Conservation (phyloP, 2,888 invertebrate genomes). For the Acleris laterana region DNA sequence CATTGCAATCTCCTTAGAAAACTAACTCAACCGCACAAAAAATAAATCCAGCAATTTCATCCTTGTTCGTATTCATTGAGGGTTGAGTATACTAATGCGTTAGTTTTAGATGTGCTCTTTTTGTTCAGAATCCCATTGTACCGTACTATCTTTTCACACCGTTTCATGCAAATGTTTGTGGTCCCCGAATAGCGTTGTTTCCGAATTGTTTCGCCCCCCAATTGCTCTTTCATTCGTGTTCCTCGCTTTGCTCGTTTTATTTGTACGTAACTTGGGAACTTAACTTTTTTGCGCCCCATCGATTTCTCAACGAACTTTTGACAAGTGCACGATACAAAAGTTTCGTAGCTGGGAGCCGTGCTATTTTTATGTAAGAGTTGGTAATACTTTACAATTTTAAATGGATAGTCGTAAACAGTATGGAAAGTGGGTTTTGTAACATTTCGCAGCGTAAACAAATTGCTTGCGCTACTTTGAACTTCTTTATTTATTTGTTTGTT, state of each 20-base stretch:
- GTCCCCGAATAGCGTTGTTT: slow-evolving; percentile 23
- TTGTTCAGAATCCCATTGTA: slow-evolving; percentile 1
- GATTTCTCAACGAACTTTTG: slow-evolving; percentile 25
- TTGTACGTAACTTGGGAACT: slow-evolving; percentile 19
- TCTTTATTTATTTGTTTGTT: too few relatives aligned
- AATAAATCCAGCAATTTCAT: too few relatives aligned
- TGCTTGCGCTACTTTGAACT: too few relatives aligned
- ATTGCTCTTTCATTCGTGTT: slow-evolving; percentile 37
- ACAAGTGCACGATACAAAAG: slow-evolving; percentile 30
- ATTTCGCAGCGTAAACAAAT: too few relatives aligned
- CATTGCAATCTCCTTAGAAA: too few relatives aligned
- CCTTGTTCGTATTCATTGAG: too few relatives aligned
- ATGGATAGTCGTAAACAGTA: slow-evolving; percentile 10
- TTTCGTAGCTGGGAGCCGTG: slow-evolving; percentile 5
- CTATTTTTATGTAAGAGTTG: slow-evolving; percentile 21
- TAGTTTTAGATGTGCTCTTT: too few relatives aligned
- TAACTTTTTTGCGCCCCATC: slow-evolving; percentile 27
- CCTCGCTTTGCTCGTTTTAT: slow-evolving; percentile 26
- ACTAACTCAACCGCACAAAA: too few relatives aligned
- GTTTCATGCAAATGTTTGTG: slow-evolving; percentile 35
- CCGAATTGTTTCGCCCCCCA: slow-evolving; percentile 25
- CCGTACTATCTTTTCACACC: slow-evolving; percentile 20
- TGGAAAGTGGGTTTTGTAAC: too few relatives aligned
- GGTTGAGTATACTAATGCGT: too few relatives aligned
- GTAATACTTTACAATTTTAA: slow-evolving; percentile 8